phyloP scores from a whole-genome alignment of 92 coral and sea anemone genomes.

The Pocillopora meandrina region DNA sequence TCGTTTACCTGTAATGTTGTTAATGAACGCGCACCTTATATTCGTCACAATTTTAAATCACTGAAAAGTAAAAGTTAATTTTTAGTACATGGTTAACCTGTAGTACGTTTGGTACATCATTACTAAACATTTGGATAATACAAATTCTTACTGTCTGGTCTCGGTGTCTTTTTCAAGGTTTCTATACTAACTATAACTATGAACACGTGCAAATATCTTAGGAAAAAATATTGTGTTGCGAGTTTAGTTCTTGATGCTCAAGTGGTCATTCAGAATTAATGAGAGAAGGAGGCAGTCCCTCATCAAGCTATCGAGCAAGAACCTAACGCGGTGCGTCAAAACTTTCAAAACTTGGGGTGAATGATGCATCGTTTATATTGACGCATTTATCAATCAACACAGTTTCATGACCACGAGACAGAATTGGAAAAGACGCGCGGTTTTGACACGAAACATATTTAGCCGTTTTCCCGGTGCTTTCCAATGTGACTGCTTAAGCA shows the following conservation, averaged over 20 bases:
- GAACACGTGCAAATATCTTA: constrained; percentile 12
- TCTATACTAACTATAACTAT: neutral
- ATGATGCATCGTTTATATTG: neutral
- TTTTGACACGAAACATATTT: too few relatives aligned
- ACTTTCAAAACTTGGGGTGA: neutral
- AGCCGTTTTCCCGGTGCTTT: too few relatives aligned
- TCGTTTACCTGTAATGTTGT: constrained; percentile 27
- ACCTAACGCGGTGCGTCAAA: constrained; percentile 14
- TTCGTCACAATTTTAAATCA: neutral
- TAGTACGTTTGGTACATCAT: constrained; percentile 26
- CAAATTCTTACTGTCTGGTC: constrained; percentile 18
- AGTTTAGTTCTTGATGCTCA: constrained; percentile 25
- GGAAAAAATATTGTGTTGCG: constrained; percentile 5
- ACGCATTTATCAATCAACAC: too few relatives aligned
- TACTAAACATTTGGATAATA: constrained; percentile 4
- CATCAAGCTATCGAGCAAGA: constrained; percentile 5
- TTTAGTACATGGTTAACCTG: constrained; percentile 17
- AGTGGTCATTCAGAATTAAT: constrained; percentile 8
- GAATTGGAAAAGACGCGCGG: too few relatives aligned
- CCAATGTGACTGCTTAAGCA: too few relatives aligned
- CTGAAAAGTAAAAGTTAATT: too few relatives aligned
- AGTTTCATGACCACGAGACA: too few relatives aligned
- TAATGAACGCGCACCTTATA: constrained; percentile 22
- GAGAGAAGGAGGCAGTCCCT: constrained; percentile 7
- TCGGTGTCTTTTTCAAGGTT: too few relatives aligned